phyloP scores from a whole-genome alignment of 2,113 vertebrate genomes.

The Puntigrus tetrazona region DNA sequence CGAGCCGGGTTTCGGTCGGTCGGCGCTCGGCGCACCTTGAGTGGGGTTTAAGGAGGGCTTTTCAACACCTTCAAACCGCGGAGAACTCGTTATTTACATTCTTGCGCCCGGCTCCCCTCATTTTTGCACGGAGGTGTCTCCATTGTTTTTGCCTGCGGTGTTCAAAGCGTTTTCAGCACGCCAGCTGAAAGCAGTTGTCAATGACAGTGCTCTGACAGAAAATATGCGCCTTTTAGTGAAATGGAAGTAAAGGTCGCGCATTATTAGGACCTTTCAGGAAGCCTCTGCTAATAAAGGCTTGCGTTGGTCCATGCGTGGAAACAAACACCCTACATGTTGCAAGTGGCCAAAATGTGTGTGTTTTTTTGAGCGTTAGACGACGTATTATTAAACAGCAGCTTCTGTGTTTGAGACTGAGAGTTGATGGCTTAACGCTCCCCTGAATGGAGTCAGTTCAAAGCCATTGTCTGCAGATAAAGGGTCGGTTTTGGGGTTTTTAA shows the following conservation, averaged over 20 bases:
- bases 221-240: conserved; percentile 51
- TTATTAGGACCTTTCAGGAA: conserved; percentile 36
- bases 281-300: conserved; percentile 33
- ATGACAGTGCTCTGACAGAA: conserved; percentile 59
- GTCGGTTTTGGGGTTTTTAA: conserved; percentile 24
- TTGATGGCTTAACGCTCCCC: conserved; percentile 32
- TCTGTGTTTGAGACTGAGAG: conserved; percentile 10
- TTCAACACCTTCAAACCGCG: conserved; percentile 54
- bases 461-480: conserved; percentile 45
- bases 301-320: background rate
- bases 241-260: conserved; percentile 13
- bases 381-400: background rate
- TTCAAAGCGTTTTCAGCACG: conserved; percentile 64
- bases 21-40: conserved; percentile 45
- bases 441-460: conserved; percentile 50
- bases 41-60: conserved; percentile 42
- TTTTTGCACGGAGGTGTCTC: conserved; percentile 38
- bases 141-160: conserved; percentile 50
- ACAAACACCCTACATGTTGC: background rate
- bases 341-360: background rate
- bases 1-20: background rate
- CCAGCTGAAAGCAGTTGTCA: conserved; percentile 63
- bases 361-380: background rate
- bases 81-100: conserved; percentile 61
- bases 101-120: conserved; percentile 40